Evolutionary conservation across 2,797 vertebrate species (phyloP), one percentile per base, ranked within the genome.

Genomic region (Leptodactylus fallax): DNA sequence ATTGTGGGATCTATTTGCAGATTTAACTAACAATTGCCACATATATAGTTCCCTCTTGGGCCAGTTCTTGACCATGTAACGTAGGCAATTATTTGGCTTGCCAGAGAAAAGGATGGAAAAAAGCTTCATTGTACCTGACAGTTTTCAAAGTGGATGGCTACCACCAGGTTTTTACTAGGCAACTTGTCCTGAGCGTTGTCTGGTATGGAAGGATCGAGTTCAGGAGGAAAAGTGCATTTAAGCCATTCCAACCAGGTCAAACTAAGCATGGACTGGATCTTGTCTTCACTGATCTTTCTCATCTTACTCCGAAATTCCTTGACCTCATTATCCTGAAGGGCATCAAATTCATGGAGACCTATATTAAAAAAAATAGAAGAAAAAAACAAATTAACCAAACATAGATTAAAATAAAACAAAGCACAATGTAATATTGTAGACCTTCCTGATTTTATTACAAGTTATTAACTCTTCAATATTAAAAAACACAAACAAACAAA

Each of bases 321-420:
- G 91, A 99, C 97, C 92, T 99, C 97, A 90, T 98, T 97, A 93
- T 99, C 97, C 79, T 97, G 95, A 45, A 99, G 95, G 81, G 95
- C 96, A 87, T 99, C 97, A 0, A 99, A 97, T 90, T 99, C 98
- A 83, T 99, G 98, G 47, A 99, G 97, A 92, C 98, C 98, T 99
- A 87, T 81, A 91, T 72, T 92, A 88, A 85, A 86, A 90, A 87
- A 79, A 79, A 47, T 61, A 23, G 1, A 74, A 63, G 21, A 60
- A 19, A 27, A 27, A 8, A 53, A 6, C 36, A 36, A 36, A 36
- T 36, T 36, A 36, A 36, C 36, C 36, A 36, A 36, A 36, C 1
- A 36, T n/a, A n/a, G n/a, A n/a, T n/a, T n/a, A n/a, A n/a, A n/a
- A n/a, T n/a, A n/a, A n/a, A n/a, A n/a, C n/a, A n/a, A n/a, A n/a